Base-by-base conservation (phyloP, 2,113 vertebrate genomes). In the Oostethus manadensis region DNA sequence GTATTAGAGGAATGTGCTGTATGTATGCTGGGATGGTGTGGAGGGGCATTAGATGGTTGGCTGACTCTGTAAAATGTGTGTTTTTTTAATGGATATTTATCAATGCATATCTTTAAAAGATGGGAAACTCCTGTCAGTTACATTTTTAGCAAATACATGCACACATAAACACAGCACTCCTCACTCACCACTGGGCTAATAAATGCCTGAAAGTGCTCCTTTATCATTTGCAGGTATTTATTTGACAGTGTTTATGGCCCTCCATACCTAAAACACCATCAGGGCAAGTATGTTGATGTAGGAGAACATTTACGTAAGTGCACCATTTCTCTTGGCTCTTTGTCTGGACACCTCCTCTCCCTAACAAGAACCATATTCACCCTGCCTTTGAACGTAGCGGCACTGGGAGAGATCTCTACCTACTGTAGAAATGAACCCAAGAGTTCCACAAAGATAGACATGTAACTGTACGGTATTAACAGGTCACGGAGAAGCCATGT, bases 311-410 rank as follows among this genome's bases (percentile, higher is more conserved):
- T 86, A 83, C 73, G n/a, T n/a, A n/a, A n/a, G n/a, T n/a, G n/a
- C n/a, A n/a, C n/a, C n/a, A 77, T 42, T 42, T 40, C 11, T 40
- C 13, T 42, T 42, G 56, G 66, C 56, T 77, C 77, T 80, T 72
- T 74, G 66, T 81, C 63, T 81, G 69, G 26, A 20, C 6, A 18
- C 74, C 81, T 76, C 74, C 57, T 58, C 62, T 63, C 66, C 44
- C 63, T 86, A 88, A 86, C 81, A 77, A 84, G 77, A 81, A 83
- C 75, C 87, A 87, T 59, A 86, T 86, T 83, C 71, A 70, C 72
- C 66, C 51, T 57, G 71, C 50, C 62, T 81, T 64, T 76, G 70
- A 82, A 77, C 74, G 3, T 58, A 22, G 72, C 64, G 22, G 68
- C 58, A 68, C 62, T 15, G 6, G 71, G 69, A 68, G 71, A 57